phyloP scores from a whole-genome alignment of 2,888 invertebrate species.

The Morpho achilles region DNA sequence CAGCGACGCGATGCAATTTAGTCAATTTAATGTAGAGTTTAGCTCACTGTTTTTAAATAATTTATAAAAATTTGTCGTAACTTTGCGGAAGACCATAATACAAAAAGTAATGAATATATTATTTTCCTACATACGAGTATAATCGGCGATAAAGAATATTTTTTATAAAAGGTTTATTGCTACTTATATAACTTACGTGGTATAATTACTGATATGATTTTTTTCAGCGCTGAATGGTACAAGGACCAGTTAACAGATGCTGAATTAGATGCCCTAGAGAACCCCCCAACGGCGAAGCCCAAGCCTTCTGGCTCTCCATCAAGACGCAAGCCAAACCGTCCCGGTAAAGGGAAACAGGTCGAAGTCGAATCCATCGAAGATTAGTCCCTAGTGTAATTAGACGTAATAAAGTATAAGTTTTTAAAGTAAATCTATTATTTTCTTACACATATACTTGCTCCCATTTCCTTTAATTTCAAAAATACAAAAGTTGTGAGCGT shows the following conservation, averaged over 20 bases:
- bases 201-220: neutral
- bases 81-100: too few relatives aligned
- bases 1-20: too few relatives aligned
- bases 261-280: conserved; percentile 87
- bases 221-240: conserved; percentile 90
- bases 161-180: too few relatives aligned
- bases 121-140: too few relatives aligned
- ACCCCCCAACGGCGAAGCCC: conserved; percentile 84
- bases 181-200: too few relatives aligned
- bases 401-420: conserved; percentile 24
- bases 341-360: conserved; percentile 51
- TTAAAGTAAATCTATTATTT: conserved; percentile 3
- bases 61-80: too few relatives aligned
- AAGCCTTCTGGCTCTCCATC: conserved; percentile 71
- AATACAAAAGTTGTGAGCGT: neutral
- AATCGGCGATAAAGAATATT: too few relatives aligned
- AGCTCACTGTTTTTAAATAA: too few relatives aligned
- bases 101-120: too few relatives aligned
- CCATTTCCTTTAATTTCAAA: neutral
- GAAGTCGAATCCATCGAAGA: conserved; percentile 25
- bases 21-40: too few relatives aligned
- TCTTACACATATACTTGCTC: neutral
- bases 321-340: conserved; percentile 69
- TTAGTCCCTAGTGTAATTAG: too few relatives aligned
- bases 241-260: conserved; percentile 90